Percentiles rank a stretch among this genome's conserved stretches.
Evolutionary conservation across 2,797 vertebrate genomes (phyloP).

Genomic region (Clarias laeviceps): DNA sequence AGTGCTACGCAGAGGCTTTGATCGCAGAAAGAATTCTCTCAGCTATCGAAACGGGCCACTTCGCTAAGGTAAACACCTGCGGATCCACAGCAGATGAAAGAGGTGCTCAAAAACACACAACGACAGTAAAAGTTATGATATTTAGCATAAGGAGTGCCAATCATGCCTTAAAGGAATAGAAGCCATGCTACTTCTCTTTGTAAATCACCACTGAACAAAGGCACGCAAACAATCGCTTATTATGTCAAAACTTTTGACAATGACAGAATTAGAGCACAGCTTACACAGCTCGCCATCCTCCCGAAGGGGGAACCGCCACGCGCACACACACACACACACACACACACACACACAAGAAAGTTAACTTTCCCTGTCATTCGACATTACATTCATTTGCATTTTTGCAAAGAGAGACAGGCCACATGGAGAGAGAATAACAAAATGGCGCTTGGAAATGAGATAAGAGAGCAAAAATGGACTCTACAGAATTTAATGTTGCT

Average conservation of each 20-base stretch:
- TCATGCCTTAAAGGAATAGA: slow-evolving; percentile 73
- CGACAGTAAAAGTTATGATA: slow-evolving; percentile 69
- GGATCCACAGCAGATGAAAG: slow-evolving; percentile 70
- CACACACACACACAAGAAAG: slow-evolving; percentile 66
- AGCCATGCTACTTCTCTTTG: slow-evolving; percentile 61
- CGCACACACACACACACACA: slow-evolving; percentile 59
- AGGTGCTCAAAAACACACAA: slow-evolving; percentile 67
- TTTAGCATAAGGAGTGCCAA: slow-evolving; percentile 73
- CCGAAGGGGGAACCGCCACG: slow-evolving; percentile 70
- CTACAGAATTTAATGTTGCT: slow-evolving; percentile 26
- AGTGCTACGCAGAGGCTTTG: slow-evolving; percentile 63
- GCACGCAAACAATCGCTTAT: slow-evolving; percentile 70
- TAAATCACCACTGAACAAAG: slow-evolving; percentile 74
- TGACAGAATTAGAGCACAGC: slow-evolving; percentile 81
- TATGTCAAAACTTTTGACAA: slow-evolving; percentile 76
- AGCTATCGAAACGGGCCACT: slow-evolving; percentile 51
- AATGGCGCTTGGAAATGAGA: slow-evolving; percentile 36
- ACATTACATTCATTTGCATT: slow-evolving; percentile 76
- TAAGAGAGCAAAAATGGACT: slow-evolving; percentile 36
- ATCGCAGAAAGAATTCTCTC: slow-evolving; percentile 64
- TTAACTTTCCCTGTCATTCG: slow-evolving; percentile 75
- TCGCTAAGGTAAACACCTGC: slow-evolving; percentile 71
- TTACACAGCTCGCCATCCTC: slow-evolving; percentile 63
- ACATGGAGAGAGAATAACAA: slow-evolving; percentile 61
- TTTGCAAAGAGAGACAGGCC: slow-evolving; percentile 57